Percentiles rank a stretch among this genome's conserved stretches.
These are phyloP conservation scores for Lytechinus pictus DNA, from an alignment of 35 echinoderm and acorn worm species.

Conservation along the genomic window DNA sequence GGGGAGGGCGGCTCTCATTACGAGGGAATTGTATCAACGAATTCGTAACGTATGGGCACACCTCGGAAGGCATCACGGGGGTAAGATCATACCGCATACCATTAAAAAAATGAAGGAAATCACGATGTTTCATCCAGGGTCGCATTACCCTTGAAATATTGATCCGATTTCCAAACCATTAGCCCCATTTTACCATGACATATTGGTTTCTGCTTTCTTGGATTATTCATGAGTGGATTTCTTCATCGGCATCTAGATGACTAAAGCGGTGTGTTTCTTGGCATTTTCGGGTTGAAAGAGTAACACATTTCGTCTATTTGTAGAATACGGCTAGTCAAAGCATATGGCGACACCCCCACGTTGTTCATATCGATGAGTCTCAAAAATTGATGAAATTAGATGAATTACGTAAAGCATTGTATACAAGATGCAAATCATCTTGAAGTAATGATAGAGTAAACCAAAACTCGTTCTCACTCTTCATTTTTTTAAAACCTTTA, in stretches of 20 bases:
- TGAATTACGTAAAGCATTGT: no score
- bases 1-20: background rate
- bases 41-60: background rate
- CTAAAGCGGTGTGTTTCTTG: background rate
- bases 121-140: background rate
- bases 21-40: background rate
- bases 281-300: no score
- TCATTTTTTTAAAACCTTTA: no score
- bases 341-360: no score
- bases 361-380: no score
- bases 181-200: background rate
- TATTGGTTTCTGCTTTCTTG: background rate
- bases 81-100: background rate
- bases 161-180: background rate
- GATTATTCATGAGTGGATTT: background rate
- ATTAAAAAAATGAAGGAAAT: background rate
- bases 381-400: no score
- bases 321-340: no score
- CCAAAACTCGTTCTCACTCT: no score
- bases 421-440: no score
- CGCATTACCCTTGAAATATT: background rate
- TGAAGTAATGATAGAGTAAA: no score
- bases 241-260: background rate
- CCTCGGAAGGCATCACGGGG: background rate
- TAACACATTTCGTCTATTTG: no score